phyloP scores from a whole-genome alignment of 2,888 invertebrate species.

The Polymixis lichenea region DNA sequence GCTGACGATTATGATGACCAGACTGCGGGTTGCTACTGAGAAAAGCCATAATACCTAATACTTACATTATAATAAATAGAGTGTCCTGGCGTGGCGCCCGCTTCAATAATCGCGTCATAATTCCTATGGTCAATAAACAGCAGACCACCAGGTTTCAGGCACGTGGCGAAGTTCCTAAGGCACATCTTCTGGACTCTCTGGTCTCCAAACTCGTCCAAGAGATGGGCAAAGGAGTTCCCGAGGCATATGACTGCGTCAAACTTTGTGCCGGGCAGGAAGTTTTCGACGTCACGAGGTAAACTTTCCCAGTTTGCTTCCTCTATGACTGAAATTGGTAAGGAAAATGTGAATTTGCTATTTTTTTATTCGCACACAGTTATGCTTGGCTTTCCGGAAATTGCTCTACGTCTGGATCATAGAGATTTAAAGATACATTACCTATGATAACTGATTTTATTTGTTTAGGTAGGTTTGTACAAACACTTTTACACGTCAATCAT shows the following conservation, averaged over 20 bases:
- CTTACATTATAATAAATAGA: constrained; percentile 97
- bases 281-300: constrained; percentile 93
- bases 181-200: constrained; percentile 95
- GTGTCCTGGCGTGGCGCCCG: constrained; percentile 94
- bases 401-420: too few species aligned
- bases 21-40: too few species aligned
- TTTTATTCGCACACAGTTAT: too few species aligned
- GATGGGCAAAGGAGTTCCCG: constrained; percentile 97
- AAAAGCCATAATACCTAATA: neutral
- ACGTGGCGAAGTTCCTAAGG: constrained; percentile 94
- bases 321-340: constrained; percentile 91
- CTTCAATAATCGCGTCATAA: constrained; percentile 95
- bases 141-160: constrained; percentile 96
- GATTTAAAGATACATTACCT: too few species aligned
- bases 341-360: neutral
- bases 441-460: too few species aligned
- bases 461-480: too few species aligned
- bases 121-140: constrained; percentile 97
- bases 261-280: constrained; percentile 90
- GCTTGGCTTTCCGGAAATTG: neutral
- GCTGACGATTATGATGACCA: too few species aligned
- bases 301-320: constrained; percentile 98
- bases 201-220: constrained; percentile 95
- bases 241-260: constrained; percentile 97
- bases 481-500: too few species aligned